Evolutionary conservation across 2,113 vertebrate genomes (phyloP), one percentile per base, ranked within the genome.

Genomic region (Cochlearius cochlearius): DNA sequence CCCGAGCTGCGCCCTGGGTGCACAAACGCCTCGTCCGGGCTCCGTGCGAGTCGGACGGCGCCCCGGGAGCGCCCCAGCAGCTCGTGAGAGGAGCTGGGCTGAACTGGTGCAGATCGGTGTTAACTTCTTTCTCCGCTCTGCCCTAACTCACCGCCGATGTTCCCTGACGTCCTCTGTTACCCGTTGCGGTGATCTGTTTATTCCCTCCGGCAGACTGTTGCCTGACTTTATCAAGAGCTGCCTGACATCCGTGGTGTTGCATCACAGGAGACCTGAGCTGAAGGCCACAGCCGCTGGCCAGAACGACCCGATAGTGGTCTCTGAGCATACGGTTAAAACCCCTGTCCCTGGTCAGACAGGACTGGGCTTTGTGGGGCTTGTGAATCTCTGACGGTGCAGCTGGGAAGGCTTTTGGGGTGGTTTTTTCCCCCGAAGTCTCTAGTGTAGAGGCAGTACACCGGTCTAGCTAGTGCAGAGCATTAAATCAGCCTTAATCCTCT

Each of bases 1-100:
- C 53, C 26, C 0, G 2, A 11, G 0, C 59, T 26, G 21, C 2
- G 4, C 47, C 50, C 7, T 14, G 39, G 7, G 6, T 30, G 29
- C 29, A 12, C 21, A 13, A 32, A 5, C 4, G 4, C 19, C 41
- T 19, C 2, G 6, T 22, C 38, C 3, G 4, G 18, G 45, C 53
- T 92, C 53, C 23, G 3, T 16, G 15, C 14, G 10, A 10, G n/a
- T 36, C 10, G 14, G 34, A 10, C 9, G 14, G 34, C 10, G 34
- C 58, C 15, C 34, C 11, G 58, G 34, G n/a, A 60, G 56, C 32
- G 14, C 56, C n/a, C 56, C 50, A 41, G 0, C 3, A 12, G 63
- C 59, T 69, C 39, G 29, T 43, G 58, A 15, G 39, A 19, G 38
- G n/a, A 59, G 36, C 32, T 22, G 32, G 23, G 3, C 49, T 45